Evolutionary conservation across 2,797 vertebrate species (phyloP).

Genomic region (Capromys pilorides): DNA sequence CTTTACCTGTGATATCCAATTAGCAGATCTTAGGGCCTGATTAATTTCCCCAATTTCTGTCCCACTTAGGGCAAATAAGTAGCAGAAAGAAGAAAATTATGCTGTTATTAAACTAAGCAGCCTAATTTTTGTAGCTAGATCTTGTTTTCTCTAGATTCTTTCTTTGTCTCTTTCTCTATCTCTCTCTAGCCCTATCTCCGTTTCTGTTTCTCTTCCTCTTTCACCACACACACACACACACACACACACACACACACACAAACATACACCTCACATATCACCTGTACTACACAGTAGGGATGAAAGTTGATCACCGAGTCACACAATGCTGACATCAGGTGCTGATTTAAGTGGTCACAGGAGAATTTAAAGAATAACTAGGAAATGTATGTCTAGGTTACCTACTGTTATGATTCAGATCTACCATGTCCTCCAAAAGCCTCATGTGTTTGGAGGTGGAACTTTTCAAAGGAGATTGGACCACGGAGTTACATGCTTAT

Average conservation of each 20-base stretch:
- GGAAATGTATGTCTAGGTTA: neutral
- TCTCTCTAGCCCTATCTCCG: too few relatives aligned
- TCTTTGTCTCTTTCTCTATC: neutral
- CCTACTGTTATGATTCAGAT: neutral
- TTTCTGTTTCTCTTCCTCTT: neutral
- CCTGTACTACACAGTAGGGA: neutral
- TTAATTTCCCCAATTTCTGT: too few relatives aligned
- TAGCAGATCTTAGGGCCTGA: too few relatives aligned
- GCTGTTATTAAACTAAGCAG: slow-evolving; percentile 34
- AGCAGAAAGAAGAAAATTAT: slow-evolving; percentile 44
- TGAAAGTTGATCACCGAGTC: neutral
- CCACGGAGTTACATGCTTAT: neutral
- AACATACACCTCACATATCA: neutral
- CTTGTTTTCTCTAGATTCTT: neutral
- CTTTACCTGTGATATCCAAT: too few relatives aligned
- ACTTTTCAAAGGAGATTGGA: neutral
- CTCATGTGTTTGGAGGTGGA: neutral
- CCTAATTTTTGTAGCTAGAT: neutral
- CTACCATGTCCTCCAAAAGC: neutral
- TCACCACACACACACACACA: neutral
- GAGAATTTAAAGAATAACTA: neutral
- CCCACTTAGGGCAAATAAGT: neutral
- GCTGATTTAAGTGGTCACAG: neutral
- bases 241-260: neutral
- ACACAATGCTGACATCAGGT: neutral